A percentile compares a stretch with the other conserved stretches of the same genome.
Conservation (phyloP, 2,888 invertebrate species). For the Eudemis profundana region DNA sequence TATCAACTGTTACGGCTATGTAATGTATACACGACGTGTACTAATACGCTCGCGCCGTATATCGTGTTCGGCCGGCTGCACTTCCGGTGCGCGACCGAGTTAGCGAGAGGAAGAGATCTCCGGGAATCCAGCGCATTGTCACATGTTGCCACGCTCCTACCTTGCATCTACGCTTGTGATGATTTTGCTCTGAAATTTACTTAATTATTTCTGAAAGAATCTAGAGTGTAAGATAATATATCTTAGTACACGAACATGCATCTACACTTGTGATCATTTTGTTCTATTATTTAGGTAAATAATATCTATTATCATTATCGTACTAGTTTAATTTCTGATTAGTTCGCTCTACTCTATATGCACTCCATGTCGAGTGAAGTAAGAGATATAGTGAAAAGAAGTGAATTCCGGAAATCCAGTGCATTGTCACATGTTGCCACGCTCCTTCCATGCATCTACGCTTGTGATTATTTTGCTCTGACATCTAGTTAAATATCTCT, state of each 20-base stretch:
- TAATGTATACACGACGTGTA: background rate
- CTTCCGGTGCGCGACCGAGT: conserved; percentile 66
- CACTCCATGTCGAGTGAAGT: too few relatives aligned
- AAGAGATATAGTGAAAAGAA: too few relatives aligned
- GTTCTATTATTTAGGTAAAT: too few relatives aligned
- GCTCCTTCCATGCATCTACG: conserved; percentile 49
- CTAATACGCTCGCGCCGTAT: conserved; percentile 14
- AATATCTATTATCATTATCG: too few relatives aligned
- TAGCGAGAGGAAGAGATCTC: conserved; percentile 68
- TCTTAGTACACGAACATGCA: too few relatives aligned
- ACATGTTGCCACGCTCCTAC: conserved; percentile 49
- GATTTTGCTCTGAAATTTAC: background rate
- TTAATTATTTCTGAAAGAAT: too few relatives aligned
- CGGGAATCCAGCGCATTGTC: conserved; percentile 66
- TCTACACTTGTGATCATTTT: too few relatives aligned
- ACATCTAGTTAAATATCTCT: background rate
- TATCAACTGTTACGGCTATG: background rate
- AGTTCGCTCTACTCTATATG: too few relatives aligned
- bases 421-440: conserved; percentile 34
- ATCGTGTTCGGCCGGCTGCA: conserved; percentile 56
- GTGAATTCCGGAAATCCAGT: too few relatives aligned
- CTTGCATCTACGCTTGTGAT: conserved; percentile 46
- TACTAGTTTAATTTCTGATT: too few relatives aligned
- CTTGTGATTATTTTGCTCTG: background rate
- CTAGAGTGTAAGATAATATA: too few relatives aligned